Evolutionary conservation across 37 sponge, comb jelly and placozoan species (phyloP).

Genomic region (Halisarca cf. caerulea): DNA sequence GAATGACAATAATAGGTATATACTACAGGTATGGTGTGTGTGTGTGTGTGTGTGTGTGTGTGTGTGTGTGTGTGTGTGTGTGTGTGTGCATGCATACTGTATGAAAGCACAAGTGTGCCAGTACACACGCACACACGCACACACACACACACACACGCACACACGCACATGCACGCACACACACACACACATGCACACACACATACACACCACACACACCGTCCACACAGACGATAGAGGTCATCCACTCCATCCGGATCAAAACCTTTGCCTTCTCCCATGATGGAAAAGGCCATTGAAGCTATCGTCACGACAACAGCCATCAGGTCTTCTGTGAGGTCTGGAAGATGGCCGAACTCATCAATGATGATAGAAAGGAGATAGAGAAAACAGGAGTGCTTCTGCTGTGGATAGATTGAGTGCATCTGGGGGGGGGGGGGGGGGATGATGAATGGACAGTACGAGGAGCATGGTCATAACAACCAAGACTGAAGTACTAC

Average conservation of each 20-base stretch:
- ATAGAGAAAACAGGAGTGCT: slow-evolving; percentile 92
- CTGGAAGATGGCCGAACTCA: slow-evolving; percentile 67
- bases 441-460: not conserved
- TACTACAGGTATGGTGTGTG: too few species aligned
- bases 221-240: slow-evolving; percentile 84
- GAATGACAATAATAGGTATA: too few species aligned
- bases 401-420: slow-evolving; percentile 43
- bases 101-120: not conserved
- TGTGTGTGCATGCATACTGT: not conserved
- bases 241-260: slow-evolving; percentile 96
- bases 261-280: slow-evolving; percentile 62
- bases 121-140: not conserved
- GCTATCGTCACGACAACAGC: slow-evolving; percentile 56
- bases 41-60: too few species aligned
- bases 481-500: too few species aligned
- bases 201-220: slow-evolving; percentile 52
- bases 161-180: not conserved
- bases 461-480: not conserved
- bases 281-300: slow-evolving; percentile 55
- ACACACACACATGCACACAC: too few species aligned
- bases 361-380: slow-evolving; percentile 84
- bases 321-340: slow-evolving; percentile 50
- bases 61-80: too few species aligned
- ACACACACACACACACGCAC: slow-evolving; percentile 8
- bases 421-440: slow-evolving; percentile 26